A percentile compares a stretch with the other conserved stretches of the same genome.
These are phyloP conservation scores for Drosophila gunungcola DNA, from an alignment of 1,140 invertebrate genomes.

Conservation along the genomic window DNA sequence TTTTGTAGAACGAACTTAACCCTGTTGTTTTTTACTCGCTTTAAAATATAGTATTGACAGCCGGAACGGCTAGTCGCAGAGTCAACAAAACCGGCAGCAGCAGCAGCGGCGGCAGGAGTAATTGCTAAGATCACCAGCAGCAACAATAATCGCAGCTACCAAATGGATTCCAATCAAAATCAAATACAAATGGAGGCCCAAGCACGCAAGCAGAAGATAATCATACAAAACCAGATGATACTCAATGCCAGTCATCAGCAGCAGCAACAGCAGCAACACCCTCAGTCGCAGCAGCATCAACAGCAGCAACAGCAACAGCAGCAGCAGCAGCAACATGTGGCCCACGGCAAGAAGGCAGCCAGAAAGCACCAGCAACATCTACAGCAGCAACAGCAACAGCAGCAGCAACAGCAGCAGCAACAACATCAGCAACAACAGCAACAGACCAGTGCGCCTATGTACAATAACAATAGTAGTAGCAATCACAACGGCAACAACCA, in stretches of 20 bases:
- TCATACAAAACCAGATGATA: slow-evolving; percentile 84
- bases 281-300: slow-evolving; percentile 61
- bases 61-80: slow-evolving; percentile 84
- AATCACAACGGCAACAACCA: slow-evolving; percentile 57
- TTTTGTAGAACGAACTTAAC: slow-evolving; percentile 34
- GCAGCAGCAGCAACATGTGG: slow-evolving; percentile 48
- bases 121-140: slow-evolving; percentile 57
- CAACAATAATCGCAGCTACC: slow-evolving; percentile 70
- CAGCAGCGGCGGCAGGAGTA: slow-evolving; percentile 50
- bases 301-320: slow-evolving; percentile 60
- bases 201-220: slow-evolving; percentile 79
- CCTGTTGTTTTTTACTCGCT: slow-evolving; percentile 1
- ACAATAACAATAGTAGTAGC: slow-evolving; percentile 67
- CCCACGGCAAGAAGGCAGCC: slow-evolving; percentile 38
- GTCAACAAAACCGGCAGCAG: slow-evolving; percentile 69
- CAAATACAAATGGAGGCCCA: slow-evolving; percentile 67
- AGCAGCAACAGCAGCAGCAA: slow-evolving; percentile 49
- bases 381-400: slow-evolving; percentile 62
- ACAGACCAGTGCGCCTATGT: slow-evolving; percentile 66
- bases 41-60: slow-evolving; percentile 78
- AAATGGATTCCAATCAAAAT: slow-evolving; percentile 74
- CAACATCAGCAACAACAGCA: slow-evolving; percentile 51
- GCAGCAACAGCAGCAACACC: slow-evolving; percentile 60
- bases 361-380: slow-evolving; percentile 62
- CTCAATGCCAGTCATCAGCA: slow-evolving; percentile 78